A percentile compares a stretch with the other conserved stretches of the same genome.
Conservation (phyloP, 2,113 vertebrate genomes). For the Hassar affinis region DNA sequence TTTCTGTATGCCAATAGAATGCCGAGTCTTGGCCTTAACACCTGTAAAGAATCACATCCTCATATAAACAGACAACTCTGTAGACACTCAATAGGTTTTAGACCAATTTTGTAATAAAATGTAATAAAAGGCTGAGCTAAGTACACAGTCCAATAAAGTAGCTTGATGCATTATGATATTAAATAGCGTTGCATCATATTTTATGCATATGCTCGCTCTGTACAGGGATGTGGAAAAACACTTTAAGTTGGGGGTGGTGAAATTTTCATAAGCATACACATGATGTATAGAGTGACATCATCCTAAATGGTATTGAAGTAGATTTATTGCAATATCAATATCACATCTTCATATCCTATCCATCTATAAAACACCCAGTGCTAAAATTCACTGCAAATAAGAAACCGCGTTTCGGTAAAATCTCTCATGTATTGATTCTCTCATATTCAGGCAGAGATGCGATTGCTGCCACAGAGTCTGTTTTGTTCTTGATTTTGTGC, state of each 20-base stretch:
- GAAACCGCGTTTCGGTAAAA: not conserved
- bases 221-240: not conserved
- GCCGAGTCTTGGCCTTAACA: not conserved
- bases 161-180: conserved; percentile 18
- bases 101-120: not conserved
- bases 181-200: conserved; percentile 5
- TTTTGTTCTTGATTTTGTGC: conserved; percentile 20
- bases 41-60: not conserved
- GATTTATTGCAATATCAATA: conserved; percentile 10
- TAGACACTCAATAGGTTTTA: not conserved
- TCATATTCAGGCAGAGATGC: conserved; percentile 15
- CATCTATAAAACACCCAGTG: not conserved
- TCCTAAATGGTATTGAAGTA: not conserved
- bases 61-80: not conserved
- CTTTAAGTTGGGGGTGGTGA: not conserved
- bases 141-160: not conserved
- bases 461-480: conserved; percentile 12
- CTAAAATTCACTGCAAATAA: not conserved
- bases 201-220: not conserved
- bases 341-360: not conserved
- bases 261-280: not conserved
- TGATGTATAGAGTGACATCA: conserved; percentile 14
- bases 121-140: not conserved
- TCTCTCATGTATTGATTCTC: not conserved
- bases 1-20: not conserved